Conservation (phyloP, 35 echinoderm and acorn worm species). For the Diadema setosum region DNA sequence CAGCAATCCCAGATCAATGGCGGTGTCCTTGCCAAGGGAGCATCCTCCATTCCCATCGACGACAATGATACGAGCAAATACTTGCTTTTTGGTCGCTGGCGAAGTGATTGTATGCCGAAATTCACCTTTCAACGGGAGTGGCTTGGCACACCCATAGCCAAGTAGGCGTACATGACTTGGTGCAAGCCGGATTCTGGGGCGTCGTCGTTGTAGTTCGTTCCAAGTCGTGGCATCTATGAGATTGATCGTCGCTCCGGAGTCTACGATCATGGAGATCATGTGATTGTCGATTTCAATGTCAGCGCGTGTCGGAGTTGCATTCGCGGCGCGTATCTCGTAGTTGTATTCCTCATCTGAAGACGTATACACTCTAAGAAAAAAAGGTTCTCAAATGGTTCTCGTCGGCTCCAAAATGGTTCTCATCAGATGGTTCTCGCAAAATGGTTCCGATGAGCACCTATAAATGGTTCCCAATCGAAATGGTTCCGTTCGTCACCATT, state of each 20-base stretch:
- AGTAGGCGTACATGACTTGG: not conserved
- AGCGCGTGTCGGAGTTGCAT: not conserved
- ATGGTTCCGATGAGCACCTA: no score
- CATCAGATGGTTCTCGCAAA: no score
- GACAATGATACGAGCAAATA: not conserved
- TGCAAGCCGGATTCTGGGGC: not conserved
- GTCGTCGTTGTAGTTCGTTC: not conserved
- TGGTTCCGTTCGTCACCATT: no score
- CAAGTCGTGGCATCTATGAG: not conserved
- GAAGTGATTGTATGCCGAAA: not conserved
- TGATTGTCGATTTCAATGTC: not conserved
- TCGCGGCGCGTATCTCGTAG: not conserved
- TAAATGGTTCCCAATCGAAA: no score
- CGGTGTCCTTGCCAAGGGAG: conserved; percentile 1
- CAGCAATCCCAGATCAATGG: not conserved
- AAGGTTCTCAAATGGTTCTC: no score
- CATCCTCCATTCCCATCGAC: not conserved
- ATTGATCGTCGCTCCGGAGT: conserved; percentile 3
- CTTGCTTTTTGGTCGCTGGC: not conserved
- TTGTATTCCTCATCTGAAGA: not conserved
- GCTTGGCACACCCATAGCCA: not conserved
- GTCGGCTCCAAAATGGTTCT: no score
- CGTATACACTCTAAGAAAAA: no score
- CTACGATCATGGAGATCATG: not conserved
- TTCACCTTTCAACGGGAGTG: not conserved